These are phyloP conservation scores for Babyrousa celebensis DNA, from an alignment of 2,797 vertebrate genomes.

Conservation along the genomic window DNA sequence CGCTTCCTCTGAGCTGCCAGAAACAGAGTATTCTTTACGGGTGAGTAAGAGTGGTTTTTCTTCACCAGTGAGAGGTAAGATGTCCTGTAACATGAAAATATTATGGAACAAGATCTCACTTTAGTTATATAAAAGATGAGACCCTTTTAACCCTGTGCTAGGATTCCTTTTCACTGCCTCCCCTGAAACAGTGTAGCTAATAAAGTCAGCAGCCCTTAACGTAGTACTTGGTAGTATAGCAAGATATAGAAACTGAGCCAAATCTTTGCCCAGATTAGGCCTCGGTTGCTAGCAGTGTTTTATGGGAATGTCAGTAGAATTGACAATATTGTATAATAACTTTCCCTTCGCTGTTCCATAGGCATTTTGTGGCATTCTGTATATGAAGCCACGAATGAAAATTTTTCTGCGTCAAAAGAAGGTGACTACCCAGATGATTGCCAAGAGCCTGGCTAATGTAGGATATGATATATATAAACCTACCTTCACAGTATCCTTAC, in stretches of 20 bases:
- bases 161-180: constrained; percentile 60
- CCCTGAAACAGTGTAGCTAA: constrained; percentile 1
- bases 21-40: constrained; percentile 94
- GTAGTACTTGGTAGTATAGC: constrained; percentile 28
- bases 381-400: constrained; percentile 94
- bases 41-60: constrained; percentile 88
- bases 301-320: constrained; percentile 50
- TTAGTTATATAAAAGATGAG: constrained; percentile 42
- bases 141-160: neutral
- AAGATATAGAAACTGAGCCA: constrained; percentile 43
- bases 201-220: constrained; percentile 43
- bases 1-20: constrained; percentile 90
- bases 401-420: constrained; percentile 93
- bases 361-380: constrained; percentile 94
- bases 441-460: constrained; percentile 91
- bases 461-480: constrained; percentile 94
- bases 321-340: constrained; percentile 49
- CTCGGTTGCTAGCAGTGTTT: constrained; percentile 28
- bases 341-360: constrained; percentile 83
- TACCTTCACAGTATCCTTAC: constrained; percentile 93
- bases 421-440: constrained; percentile 92
- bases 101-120: neutral
- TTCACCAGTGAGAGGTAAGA: constrained; percentile 58
- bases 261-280: constrained; percentile 26
- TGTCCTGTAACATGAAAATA: constrained; percentile 66